Conservation (phyloP, 2,888 invertebrate genomes). For the Hirtodrosophila confusa region DNA sequence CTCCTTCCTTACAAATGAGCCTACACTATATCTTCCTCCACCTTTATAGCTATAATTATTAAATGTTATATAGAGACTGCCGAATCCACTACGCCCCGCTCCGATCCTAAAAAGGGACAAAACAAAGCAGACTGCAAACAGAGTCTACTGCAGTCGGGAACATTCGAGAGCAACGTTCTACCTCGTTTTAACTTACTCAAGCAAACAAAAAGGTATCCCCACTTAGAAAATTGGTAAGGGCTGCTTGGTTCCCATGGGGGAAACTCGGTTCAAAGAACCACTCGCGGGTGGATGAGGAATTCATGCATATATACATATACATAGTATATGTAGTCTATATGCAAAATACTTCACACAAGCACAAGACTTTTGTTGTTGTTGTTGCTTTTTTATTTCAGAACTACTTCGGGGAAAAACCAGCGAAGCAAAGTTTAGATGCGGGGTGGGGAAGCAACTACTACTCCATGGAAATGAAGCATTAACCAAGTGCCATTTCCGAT, state of each 20-base stretch:
- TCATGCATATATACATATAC: slow-evolving; percentile 5
- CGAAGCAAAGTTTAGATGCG: slow-evolving; percentile 30
- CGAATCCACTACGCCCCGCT: too few relatives aligned
- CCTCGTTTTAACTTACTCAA: too few relatives aligned
- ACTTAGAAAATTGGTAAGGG: slow-evolving; percentile 3
- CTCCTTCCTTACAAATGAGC: too few relatives aligned
- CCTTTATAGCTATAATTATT: too few relatives aligned
- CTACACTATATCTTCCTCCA: too few relatives aligned
- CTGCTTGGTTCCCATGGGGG: slow-evolving; percentile 11
- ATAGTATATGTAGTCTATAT: slow-evolving; percentile 37
- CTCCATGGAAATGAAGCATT: slow-evolving; percentile 26
- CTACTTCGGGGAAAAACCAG: slow-evolving; percentile 35
- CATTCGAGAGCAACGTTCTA: too few relatives aligned
- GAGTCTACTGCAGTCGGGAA: too few relatives aligned
- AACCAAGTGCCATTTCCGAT: slow-evolving; percentile 44
- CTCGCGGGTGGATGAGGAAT: slow-evolving; percentile 3
- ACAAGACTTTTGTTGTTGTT: slow-evolving; percentile 6
- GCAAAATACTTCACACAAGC: slow-evolving; percentile 42
- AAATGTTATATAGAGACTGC: too few relatives aligned
- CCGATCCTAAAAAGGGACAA: too few relatives aligned
- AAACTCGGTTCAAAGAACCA: slow-evolving; percentile 30
- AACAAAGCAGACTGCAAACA: too few relatives aligned
- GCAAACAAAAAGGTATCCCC: neutral
- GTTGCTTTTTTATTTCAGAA: slow-evolving; percentile 17
- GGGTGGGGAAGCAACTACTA: neutral